A percentile compares a stretch with the other conserved stretches of the same genome.
Evolutionary conservation across 1,140 invertebrate genomes (phyloP).

Genomic region (Eumaeus atala): DNA sequence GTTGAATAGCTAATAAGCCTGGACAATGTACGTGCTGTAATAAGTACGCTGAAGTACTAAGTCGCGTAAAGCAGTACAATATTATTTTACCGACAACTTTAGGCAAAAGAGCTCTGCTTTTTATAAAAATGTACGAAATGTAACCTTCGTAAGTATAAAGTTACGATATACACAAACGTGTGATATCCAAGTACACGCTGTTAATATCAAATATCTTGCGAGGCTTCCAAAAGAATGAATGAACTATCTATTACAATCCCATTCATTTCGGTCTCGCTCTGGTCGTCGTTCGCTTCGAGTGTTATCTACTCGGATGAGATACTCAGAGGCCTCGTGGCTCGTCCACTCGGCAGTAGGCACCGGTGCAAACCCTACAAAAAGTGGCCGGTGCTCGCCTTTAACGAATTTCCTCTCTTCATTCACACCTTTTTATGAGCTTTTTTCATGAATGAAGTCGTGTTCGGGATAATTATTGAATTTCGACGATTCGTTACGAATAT

Average conservation of each 20-base stretch:
- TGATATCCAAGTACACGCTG: not conserved
- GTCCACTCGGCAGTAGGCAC: no score
- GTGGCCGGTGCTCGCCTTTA: constrained; percentile 30
- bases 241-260: constrained; percentile 45
- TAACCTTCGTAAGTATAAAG: no score
- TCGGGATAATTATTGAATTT: constrained; percentile 73
- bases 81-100: no score
- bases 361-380: constrained; percentile 19
- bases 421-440: constrained; percentile 66
- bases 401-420: constrained; percentile 67
- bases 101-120: no score
- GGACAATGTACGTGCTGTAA: no score
- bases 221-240: constrained; percentile 60
- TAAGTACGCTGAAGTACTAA: no score
- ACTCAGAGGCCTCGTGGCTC: no score
- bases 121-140: no score
- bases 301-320: not conserved
- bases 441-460: constrained; percentile 73
- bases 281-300: constrained; percentile 50
- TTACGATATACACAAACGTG: not conserved
- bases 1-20: no score
- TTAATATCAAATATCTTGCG: constrained; percentile 41
- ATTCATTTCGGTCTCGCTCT: constrained; percentile 68
- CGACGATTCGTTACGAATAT: constrained; percentile 72
- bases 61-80: no score